These are phyloP conservation scores for Nudaria mundana DNA, from an alignment of 2,888 invertebrate genomes.

Conservation along the genomic window DNA sequence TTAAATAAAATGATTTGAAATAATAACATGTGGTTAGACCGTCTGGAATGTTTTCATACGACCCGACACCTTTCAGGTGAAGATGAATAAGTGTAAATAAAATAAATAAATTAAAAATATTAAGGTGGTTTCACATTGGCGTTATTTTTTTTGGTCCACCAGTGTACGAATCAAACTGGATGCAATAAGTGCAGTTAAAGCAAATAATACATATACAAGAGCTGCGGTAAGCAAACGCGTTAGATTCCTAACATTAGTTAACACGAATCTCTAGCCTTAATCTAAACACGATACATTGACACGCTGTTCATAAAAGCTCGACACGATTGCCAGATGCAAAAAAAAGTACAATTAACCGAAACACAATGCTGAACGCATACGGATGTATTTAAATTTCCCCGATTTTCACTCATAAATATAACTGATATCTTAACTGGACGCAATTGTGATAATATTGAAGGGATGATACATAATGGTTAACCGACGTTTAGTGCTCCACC, in stretches of 20 bases:
- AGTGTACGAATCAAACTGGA: conserved; percentile 26
- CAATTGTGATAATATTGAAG: too few species aligned
- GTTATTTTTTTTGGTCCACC: conserved; percentile 13
- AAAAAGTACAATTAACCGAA: conserved; percentile 6
- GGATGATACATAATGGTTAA: too few species aligned
- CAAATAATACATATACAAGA: conserved; percentile 49
- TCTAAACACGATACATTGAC: conserved; percentile 61
- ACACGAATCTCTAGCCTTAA: conserved; percentile 75
- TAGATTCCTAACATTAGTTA: conserved; percentile 75
- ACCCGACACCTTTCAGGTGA: conserved; percentile 80
- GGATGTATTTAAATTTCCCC: too few species aligned
- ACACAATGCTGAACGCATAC: conserved; percentile 5
- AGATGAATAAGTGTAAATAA: conserved; percentile 52
- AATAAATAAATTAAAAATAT: conserved; percentile 42
- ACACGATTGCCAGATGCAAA: conserved; percentile 15
- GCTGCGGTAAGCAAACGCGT: conserved; percentile 69
- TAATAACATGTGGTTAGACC: conserved; percentile 76
- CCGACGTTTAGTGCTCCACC: too few species aligned
- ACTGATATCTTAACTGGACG: too few species aligned
- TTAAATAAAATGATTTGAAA: conserved; percentile 45
- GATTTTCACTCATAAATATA: too few species aligned
- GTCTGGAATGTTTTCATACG: conserved; percentile 76
- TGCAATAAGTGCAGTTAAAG: conserved; percentile 37
- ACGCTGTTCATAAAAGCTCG: conserved; percentile 17
- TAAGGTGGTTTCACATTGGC: conserved; percentile 19